Base-by-base conservation (phyloP, 2,888 invertebrate species). In the Pheosia tremula region DNA sequence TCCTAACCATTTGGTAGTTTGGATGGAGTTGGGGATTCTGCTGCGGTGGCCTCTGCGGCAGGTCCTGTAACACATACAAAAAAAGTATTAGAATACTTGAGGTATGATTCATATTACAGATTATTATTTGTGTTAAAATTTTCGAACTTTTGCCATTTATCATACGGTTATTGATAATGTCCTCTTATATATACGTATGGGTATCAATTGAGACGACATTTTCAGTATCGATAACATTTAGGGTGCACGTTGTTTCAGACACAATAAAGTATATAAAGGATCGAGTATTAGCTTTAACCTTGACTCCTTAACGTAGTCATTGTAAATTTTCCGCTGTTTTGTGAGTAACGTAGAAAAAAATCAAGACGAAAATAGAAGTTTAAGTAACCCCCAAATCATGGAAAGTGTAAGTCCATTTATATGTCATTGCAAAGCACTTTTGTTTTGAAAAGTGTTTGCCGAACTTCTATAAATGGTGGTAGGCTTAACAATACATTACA, bases 61-160 rank as follows among this genome's bases (percentile, higher is more conserved):
- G 68, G 59, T 87, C 89, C 92, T 91, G 91, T 64, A 91, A 91
- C 72, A 60, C 66, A 74, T 60, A 75, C 66, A 72, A 72, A 57
- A 57, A 53, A 58, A 67, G 58, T 72, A 70, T 86, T 74, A 81
- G 60, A 61, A 41, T 59, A 49, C 49, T 6, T 5, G 49, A 4
- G n/a, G 3, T 49, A 49, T 49, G 49, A 43, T 43, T 9, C 9
- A 43, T 43, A 43, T 43, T 24, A 24, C 41, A 41, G 41, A 41
- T 8, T 41, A 41, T 41, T 5, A 41, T 8, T 41, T 41, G 41
- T 8, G 5, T 41, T 5, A 41, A 41, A 41, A 45, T 45, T 45
- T n/a, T 47, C 5, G 2, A 9, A 11, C n/a, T 47, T 5, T 47
- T 49, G 49, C n/a, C 13, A n/a, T 49, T n/a, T n/a, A 5, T 9